Base-by-base conservation (phyloP, 2,113 vertebrate genomes). In the Bufo gargarizans region DNA sequence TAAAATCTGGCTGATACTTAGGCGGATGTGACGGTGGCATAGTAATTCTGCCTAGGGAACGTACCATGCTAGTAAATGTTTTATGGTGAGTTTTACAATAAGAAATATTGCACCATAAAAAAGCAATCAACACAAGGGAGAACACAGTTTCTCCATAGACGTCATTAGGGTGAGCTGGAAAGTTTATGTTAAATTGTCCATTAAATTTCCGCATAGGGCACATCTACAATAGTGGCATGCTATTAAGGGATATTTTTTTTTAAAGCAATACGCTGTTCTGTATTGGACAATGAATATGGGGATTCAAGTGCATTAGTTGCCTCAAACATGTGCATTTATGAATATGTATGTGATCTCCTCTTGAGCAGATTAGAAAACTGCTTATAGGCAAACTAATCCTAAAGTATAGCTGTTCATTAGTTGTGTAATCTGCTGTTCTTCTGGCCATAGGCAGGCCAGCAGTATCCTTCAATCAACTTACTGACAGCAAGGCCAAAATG, bases 71-170 rank as follows among this genome's bases (percentile, higher is more conserved):
- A 83, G 81, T 69, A 83, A 83, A 83, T 83, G 81, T 83, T 83
- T 83, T 83, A 83, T 50, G 61, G 61, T n/a, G 61, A 83, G 61
- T 83, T 67, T 83, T 83, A 69, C 81, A 65, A 63, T 83, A 83
- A 83, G 81, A 83, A 83, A 83, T 83, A 83, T 83, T 45, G 49
- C 81, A 83, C 69, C 81, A 83, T 83, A 83, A 83, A 83, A 83
- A 83, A 83, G 61, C 81, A 83, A 83, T 83, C 81, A 83, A 83
- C 81, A 83, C 81, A 82, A 82, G 69, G 63, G 49, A 67, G 61
- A 83, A 67, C 69, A 22, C 56, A 19, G 45, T 67, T 69, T 67
- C 61, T 83, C 43, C 61, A 83, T 69, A 83, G 61, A 67, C 19
- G 61, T 49, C 81, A 83, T 83, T 83, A 83, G 81, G 61, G 19